These are phyloP conservation scores for Fabriciana adippe DNA, from an alignment of 2,888 invertebrate species.

Conservation along the genomic window DNA sequence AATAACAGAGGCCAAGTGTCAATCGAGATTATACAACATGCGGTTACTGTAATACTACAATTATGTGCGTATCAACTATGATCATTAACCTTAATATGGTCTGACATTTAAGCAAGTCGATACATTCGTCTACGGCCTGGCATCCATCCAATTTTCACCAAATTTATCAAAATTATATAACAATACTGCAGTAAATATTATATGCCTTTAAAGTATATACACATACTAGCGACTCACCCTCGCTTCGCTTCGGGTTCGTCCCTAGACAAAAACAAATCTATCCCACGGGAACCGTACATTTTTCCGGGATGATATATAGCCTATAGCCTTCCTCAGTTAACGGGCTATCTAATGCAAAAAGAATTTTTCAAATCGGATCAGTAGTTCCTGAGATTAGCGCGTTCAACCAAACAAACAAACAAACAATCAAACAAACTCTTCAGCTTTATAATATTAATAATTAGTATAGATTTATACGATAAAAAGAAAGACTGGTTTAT, in stretches of 20 bases:
- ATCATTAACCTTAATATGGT: conserved; percentile 21
- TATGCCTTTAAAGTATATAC: not conserved
- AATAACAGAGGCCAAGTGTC: not conserved
- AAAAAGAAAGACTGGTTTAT: not conserved
- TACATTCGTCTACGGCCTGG: conserved; percentile 3
- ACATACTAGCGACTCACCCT: too few relatives aligned
- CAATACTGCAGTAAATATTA: not conserved
- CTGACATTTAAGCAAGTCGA: conserved; percentile 15
- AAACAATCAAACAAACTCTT: too few relatives aligned
- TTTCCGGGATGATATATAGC: too few relatives aligned
- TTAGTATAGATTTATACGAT: not conserved
- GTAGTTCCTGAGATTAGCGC: too few relatives aligned
- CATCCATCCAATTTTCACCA: conserved; percentile 2
- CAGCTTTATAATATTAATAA: too few relatives aligned
- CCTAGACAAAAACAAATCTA: too few relatives aligned
- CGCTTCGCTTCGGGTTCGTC: too few relatives aligned
- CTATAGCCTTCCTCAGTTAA: too few relatives aligned
- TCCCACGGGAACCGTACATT: too few relatives aligned
- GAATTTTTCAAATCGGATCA: too few relatives aligned
- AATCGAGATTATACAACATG: conserved; percentile 10
- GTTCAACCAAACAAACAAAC: too few relatives aligned
- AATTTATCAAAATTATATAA: conserved; percentile 9
- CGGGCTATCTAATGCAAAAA: too few relatives aligned
- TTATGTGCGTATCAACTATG: conserved; percentile 10
- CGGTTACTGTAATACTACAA: conserved; percentile 12